phyloP scores from a whole-genome alignment of 1,140 invertebrate species.

The Nomia melanderi region DNA sequence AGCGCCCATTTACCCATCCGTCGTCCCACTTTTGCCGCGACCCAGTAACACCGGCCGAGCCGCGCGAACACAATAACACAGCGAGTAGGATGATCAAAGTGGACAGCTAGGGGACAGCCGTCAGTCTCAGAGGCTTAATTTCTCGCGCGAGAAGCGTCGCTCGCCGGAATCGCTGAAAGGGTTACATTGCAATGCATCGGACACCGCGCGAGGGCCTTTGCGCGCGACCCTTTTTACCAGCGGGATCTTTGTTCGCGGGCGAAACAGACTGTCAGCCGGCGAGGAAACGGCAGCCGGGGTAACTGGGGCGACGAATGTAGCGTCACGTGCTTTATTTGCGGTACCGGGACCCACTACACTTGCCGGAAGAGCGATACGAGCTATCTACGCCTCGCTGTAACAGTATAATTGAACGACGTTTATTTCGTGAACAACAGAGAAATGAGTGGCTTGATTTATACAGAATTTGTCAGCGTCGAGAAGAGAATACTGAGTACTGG shows the following conservation, averaged over 20 bases:
- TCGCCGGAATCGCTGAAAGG: constrained; percentile 7
- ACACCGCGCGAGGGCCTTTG: constrained; percentile 1
- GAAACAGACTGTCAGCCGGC: neutral
- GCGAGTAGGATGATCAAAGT: constrained; percentile 33
- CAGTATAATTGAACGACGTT: constrained; percentile 66
- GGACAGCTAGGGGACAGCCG: neutral
- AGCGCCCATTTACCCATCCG: neutral
- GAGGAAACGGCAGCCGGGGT: neutral
- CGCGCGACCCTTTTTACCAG: constrained; percentile 16
- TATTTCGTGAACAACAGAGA: constrained; percentile 58
- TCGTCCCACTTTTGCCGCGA: neutral
- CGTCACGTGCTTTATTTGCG: constrained; percentile 8
- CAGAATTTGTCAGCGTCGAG: constrained; percentile 11
- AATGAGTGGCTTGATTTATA: constrained; percentile 31
- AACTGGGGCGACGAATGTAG: constrained; percentile 7
- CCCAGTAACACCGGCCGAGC: neutral
- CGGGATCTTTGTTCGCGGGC: constrained; percentile 18
- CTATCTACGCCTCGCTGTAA: too few relatives aligned
- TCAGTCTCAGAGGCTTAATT: constrained; percentile 28
- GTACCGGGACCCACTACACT: neutral
- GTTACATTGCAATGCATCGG: constrained; percentile 30
- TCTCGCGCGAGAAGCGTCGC: constrained; percentile 32
- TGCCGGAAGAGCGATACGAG: neutral
- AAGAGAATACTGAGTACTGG: too few relatives aligned
- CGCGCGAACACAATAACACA: constrained; percentile 30